Evolutionary conservation across 2,113 vertebrate genomes (phyloP).

Genomic region (Caranx ignobilis): DNA sequence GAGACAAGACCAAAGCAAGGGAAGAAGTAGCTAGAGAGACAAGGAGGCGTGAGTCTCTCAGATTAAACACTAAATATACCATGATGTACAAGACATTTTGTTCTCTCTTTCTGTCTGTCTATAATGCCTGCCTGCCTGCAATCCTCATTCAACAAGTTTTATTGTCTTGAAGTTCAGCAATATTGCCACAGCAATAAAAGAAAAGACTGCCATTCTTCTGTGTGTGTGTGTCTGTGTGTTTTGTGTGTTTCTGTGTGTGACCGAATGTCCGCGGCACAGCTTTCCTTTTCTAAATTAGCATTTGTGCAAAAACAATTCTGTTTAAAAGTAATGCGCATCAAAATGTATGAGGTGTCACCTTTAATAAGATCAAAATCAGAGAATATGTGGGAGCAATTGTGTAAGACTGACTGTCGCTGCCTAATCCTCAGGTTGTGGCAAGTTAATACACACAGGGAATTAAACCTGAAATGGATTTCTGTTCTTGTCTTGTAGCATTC

Average conservation of each 20-base stretch:
- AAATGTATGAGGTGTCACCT: conserved; percentile 19
- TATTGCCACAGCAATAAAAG: conserved; percentile 22
- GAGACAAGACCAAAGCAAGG: conserved; percentile 52
- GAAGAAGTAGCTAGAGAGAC: conserved; percentile 43
- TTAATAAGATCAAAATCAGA: conserved; percentile 16
- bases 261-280: not conserved
- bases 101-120: conserved; percentile 52
- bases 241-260: not conserved
- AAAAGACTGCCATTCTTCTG: not conserved
- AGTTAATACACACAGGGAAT: conserved; percentile 45
- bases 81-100: conserved; percentile 56
- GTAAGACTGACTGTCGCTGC: conserved; percentile 10
- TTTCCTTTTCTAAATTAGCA: not conserved
- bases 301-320: not conserved
- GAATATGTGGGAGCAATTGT: not conserved
- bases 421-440: conserved; percentile 25
- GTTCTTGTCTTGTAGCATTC: conserved; percentile 10
- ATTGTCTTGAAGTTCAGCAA: conserved; percentile 41
- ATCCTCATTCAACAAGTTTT: conserved; percentile 47
- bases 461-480: conserved; percentile 26
- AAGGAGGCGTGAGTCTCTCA: conserved; percentile 60
- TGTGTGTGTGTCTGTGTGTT: too few relatives aligned
- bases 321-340: not conserved
- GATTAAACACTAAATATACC: conserved; percentile 73
- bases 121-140: conserved; percentile 35